Conservation (phyloP, 2,797 vertebrate genomes). For the Myotis daubentonii region DNA sequence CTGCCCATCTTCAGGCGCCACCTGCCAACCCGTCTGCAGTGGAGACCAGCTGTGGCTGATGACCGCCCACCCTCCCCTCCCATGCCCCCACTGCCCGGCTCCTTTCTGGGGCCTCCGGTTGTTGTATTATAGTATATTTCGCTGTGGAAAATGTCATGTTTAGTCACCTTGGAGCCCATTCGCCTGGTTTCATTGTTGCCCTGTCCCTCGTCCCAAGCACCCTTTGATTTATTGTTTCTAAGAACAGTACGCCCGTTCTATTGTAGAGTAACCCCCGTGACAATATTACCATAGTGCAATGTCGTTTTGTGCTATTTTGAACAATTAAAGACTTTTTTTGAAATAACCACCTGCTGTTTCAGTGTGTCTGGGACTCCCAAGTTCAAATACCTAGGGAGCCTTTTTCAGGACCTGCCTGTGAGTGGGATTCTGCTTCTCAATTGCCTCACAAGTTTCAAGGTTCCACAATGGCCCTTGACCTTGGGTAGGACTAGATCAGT, state of each 20-base stretch:
- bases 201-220: constrained; percentile 27
- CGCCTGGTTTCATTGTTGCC: constrained; percentile 64
- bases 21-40: neutral
- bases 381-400: neutral
- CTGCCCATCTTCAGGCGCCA: neutral
- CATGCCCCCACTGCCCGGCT: neutral
- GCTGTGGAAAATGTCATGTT: constrained; percentile 81
- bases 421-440: neutral
- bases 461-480: neutral
- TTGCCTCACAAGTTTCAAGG: neutral
- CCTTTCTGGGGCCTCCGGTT: constrained; percentile 62
- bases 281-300: constrained; percentile 85
- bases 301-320: constrained; percentile 88
- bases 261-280: constrained; percentile 83
- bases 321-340: constrained; percentile 86
- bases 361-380: neutral
- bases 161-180: constrained; percentile 75
- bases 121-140: constrained; percentile 85
- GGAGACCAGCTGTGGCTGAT: neutral
- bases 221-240: constrained; percentile 75
- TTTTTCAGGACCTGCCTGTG: neutral
- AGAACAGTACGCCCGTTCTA: constrained; percentile 79
- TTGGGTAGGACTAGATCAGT: neutral
- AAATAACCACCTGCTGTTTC: constrained; percentile 42
- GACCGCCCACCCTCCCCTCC: neutral